Evolutionary conservation across 23 tunicate species (phyloP).

Genomic region (Pegea sp.): DNA sequence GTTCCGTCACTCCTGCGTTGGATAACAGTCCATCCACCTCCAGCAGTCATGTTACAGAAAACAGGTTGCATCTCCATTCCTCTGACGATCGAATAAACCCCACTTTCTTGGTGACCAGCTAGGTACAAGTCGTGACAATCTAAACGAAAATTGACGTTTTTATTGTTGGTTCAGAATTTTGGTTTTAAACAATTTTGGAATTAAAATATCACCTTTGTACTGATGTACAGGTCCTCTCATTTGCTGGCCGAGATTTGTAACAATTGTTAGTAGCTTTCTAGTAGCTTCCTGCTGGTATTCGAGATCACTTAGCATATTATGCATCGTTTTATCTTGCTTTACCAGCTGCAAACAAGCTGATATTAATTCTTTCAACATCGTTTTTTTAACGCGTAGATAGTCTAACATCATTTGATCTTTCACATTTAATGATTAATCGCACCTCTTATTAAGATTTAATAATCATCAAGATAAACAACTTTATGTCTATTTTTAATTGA

Average conservation of each 20-base stretch:
- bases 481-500: too few relatives aligned
- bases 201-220: slow-evolving; percentile 17
- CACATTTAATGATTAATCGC: too few relatives aligned
- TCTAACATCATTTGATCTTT: too few relatives aligned
- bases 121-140: slow-evolving; percentile 90
- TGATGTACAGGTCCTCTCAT: slow-evolving; percentile 37
- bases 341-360: slow-evolving; percentile 1
- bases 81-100: slow-evolving; percentile 56
- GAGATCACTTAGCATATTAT: slow-evolving; percentile 18
- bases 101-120: slow-evolving; percentile 55
- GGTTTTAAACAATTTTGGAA: too few relatives aligned
- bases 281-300: slow-evolving; percentile 38
- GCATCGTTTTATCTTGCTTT: slow-evolving; percentile 16
- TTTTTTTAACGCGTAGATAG: too few relatives aligned
- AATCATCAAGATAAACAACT: too few relatives aligned
- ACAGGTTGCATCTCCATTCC: slow-evolving; percentile 42
- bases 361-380: too few relatives aligned
- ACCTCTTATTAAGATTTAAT: too few relatives aligned
- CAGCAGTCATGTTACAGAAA: slow-evolving; percentile 61
- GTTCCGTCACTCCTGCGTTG: slow-evolving; percentile 65
- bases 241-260: slow-evolving; percentile 39
- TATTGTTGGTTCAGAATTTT: too few relatives aligned
- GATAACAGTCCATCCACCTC: slow-evolving; percentile 82
- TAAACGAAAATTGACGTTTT: neutral
- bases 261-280: slow-evolving; percentile 52